These are phyloP conservation scores for Pseudopleuronectes americanus DNA, from an alignment of 2,797 vertebrate species.

Conservation along the genomic window DNA sequence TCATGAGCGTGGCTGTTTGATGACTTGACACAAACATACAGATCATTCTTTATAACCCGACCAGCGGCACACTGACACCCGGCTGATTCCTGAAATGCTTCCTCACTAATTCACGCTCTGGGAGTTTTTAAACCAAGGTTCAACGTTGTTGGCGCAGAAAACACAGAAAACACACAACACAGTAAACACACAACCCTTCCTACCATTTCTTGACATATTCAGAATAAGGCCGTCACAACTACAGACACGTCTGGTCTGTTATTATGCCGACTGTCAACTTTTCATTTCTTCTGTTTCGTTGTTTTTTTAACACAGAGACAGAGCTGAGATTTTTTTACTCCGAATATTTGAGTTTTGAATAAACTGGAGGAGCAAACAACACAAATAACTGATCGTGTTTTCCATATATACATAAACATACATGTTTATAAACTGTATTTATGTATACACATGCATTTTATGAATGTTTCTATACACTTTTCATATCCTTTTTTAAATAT, in stretches of 20 bases:
- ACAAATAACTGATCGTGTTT: not conserved
- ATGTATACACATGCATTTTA: too few relatives aligned
- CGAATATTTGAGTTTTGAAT: not conserved
- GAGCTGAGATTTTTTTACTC: not conserved
- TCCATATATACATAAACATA: too few relatives aligned
- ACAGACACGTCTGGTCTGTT: constrained; percentile 20
- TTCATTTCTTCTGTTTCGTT: not conserved
- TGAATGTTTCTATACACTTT: too few relatives aligned
- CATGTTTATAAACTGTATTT: too few relatives aligned
- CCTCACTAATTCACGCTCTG: not conserved
- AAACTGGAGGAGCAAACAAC: not conserved
- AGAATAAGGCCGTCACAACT: too few relatives aligned
- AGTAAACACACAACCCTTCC: not conserved
- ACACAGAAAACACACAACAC: constrained; percentile 22
- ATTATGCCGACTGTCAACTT: constrained; percentile 41
- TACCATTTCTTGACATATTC: constrained; percentile 20
- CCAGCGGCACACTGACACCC: not conserved
- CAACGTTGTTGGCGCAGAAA: not conserved
- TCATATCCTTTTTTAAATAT: too few relatives aligned
- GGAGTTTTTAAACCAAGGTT: constrained; percentile 4
- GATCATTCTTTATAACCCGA: not conserved
- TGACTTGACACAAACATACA: not conserved
- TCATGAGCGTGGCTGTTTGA: constrained; percentile 5
- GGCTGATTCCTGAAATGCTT: not conserved
- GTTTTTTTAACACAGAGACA: constrained; percentile 6